phyloP scores from a whole-genome alignment of 2,888 invertebrate species.

The Noctuana brunneofusca region DNA sequence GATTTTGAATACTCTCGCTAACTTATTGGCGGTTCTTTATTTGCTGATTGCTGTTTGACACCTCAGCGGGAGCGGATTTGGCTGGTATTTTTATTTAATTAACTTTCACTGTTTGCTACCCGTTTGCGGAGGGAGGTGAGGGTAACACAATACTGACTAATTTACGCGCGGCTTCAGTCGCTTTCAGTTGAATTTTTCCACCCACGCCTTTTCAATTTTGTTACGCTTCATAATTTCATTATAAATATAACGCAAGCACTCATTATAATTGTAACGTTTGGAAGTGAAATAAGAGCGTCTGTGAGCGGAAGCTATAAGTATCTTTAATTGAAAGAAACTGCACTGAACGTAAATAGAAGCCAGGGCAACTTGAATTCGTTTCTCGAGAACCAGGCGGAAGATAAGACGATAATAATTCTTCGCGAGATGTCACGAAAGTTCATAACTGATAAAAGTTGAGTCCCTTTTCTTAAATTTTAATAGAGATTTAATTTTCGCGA shows the following conservation, averaged over 20 bases:
- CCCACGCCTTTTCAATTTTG: constrained; percentile 42
- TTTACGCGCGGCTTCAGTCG: constrained; percentile 65
- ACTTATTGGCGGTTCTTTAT: constrained; percentile 79
- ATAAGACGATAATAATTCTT: constrained; percentile 81
- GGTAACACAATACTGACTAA: constrained; percentile 71
- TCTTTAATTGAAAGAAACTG: constrained; percentile 69
- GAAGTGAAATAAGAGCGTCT: constrained; percentile 41
- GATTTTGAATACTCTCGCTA: constrained; percentile 75
- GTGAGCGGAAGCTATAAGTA: constrained; percentile 40
- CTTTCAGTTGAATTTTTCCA: constrained; percentile 46
- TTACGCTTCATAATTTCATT: constrained; percentile 49
- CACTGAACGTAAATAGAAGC: constrained; percentile 62
- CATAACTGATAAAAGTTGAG: constrained; percentile 80
- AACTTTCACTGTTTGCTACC: constrained; percentile 61
- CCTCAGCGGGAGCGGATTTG: constrained; percentile 65
- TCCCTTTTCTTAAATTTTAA: constrained; percentile 79
- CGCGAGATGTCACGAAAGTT: constrained; percentile 79
- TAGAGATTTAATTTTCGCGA: constrained; percentile 77
- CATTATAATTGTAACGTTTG: constrained; percentile 38
- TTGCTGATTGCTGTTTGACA: constrained; percentile 79
- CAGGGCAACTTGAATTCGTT: constrained; percentile 61
- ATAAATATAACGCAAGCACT: constrained; percentile 47
- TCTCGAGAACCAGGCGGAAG: constrained; percentile 62
- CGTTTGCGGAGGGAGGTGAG: constrained; percentile 50
- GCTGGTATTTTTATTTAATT: constrained; percentile 76